Evolutionary conservation across 2,113 vertebrate genomes (phyloP).

Genomic region (Rhinogobius similis): DNA sequence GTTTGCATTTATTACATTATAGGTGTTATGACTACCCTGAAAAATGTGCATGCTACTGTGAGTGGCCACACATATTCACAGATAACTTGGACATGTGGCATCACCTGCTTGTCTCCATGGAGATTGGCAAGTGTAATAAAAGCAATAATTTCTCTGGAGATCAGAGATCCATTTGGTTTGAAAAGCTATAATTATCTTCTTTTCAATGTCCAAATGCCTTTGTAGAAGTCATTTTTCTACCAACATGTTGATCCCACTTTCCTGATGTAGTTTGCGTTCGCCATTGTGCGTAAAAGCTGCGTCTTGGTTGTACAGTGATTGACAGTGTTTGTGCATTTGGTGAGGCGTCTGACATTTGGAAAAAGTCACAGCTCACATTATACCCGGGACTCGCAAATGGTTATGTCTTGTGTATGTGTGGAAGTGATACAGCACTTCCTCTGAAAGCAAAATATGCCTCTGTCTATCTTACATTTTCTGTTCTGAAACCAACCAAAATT

Average conservation of each 20-base stretch:
- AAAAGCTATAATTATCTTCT: slow-evolving; percentile 16
- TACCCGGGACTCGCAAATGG: slow-evolving; percentile 18
- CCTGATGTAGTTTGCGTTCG: slow-evolving; percentile 46
- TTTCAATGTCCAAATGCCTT: slow-evolving; percentile 46
- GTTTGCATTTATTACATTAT: too few species aligned
- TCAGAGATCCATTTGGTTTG: too few species aligned
- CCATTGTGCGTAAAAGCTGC: slow-evolving; percentile 43
- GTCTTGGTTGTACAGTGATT: slow-evolving; percentile 44
- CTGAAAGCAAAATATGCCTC: not conserved
- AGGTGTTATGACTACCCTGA: too few species aligned
- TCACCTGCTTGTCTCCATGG: too few species aligned
- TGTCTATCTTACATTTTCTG: not conserved
- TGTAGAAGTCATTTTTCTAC: slow-evolving; percentile 42
- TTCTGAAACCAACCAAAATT: not conserved
- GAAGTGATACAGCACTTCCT: not conserved
- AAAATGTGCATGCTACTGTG: too few species aligned
- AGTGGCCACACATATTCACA: too few species aligned
- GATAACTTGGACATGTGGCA: too few species aligned
- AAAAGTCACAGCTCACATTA: slow-evolving; percentile 58
- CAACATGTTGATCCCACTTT: slow-evolving; percentile 37
- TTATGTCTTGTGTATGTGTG: slow-evolving; percentile 5
- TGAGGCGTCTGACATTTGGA: slow-evolving; percentile 58
- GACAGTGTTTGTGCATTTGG: slow-evolving; percentile 59
- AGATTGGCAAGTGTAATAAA: too few species aligned
- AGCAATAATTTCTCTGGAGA: too few species aligned